phyloP scores from a whole-genome alignment of 2,888 invertebrate genomes.

The Muschampia plurimacula region DNA sequence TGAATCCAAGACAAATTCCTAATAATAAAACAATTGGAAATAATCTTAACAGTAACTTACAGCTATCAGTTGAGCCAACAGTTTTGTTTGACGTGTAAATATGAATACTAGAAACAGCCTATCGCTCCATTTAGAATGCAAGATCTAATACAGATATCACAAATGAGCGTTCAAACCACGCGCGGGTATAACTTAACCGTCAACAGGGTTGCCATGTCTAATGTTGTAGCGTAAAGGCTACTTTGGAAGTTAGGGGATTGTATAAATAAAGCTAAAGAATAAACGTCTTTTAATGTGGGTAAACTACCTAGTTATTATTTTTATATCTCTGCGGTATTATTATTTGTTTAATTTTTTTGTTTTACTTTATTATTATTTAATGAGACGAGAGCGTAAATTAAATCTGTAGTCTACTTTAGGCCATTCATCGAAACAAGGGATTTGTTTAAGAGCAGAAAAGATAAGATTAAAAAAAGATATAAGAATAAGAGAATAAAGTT shows the following conservation, averaged over 20 bases:
- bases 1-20: not conserved
- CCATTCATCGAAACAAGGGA: too few species aligned
- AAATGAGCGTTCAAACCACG: slow-evolving; percentile 61
- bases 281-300: too few species aligned
- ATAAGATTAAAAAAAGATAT: too few species aligned
- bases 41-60: slow-evolving; percentile 14
- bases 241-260: not conserved
- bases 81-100: slow-evolving; percentile 38
- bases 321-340: too few species aligned
- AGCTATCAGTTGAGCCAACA: slow-evolving; percentile 24
- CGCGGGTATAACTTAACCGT: slow-evolving; percentile 57
- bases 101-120: slow-evolving; percentile 35
- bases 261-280: too few species aligned
- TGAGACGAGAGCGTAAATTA: too few species aligned
- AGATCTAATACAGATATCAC: slow-evolving; percentile 66
- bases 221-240: slow-evolving; percentile 21
- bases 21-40: slow-evolving; percentile 3
- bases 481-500: too few species aligned
- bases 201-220: slow-evolving; percentile 20
- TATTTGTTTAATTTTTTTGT: too few species aligned
- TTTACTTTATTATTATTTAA: too few species aligned
- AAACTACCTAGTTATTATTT: too few species aligned
- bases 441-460: too few species aligned
- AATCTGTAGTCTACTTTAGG: too few species aligned
- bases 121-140: slow-evolving; percentile 49